A percentile compares a stretch with the other conserved stretches of the same genome.
These are phyloP conservation scores for Notolepis coatsorum DNA, from an alignment of 2,797 vertebrate genomes.

Conservation along the genomic window DNA sequence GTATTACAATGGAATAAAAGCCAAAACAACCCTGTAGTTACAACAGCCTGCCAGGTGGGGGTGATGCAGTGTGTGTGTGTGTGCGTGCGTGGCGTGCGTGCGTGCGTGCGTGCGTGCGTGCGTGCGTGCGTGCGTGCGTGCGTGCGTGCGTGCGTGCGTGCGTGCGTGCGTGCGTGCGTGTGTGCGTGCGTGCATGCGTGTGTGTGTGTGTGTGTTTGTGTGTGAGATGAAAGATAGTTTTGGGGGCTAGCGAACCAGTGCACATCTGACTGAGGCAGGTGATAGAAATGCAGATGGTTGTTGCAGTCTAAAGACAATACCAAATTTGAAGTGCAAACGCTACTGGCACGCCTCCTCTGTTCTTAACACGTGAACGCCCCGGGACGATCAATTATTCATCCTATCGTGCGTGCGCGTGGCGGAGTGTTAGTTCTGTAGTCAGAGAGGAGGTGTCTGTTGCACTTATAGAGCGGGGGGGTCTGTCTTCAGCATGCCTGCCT, in stretches of 20 bases:
- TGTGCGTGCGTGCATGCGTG: constrained; percentile 63
- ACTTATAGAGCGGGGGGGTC: constrained; percentile 79
- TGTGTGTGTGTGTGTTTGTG: background rate
- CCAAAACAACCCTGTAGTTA: too few species aligned
- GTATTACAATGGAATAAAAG: too few species aligned
- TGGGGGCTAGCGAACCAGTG: constrained; percentile 83
- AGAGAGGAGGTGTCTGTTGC: constrained; percentile 78
- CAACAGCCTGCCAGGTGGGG: too few species aligned
- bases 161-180: constrained; percentile 55
- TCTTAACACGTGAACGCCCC: constrained; percentile 89
- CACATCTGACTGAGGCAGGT: constrained; percentile 92
- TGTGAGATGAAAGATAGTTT: constrained; percentile 90
- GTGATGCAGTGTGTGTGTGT: constrained; percentile 29
- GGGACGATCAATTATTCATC: constrained; percentile 94
- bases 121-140: constrained; percentile 16
- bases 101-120: constrained; percentile 71
- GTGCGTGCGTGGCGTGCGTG: constrained; percentile 10
- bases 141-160: constrained; percentile 4
- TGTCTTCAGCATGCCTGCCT: constrained; percentile 66
- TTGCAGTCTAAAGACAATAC: constrained; percentile 96
- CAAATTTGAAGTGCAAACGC: constrained; percentile 99
- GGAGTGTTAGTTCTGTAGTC: constrained; percentile 82
- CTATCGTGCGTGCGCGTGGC: constrained; percentile 86
- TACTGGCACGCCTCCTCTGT: constrained; percentile 88
- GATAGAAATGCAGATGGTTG: constrained; percentile 99